Conservation (phyloP, 2,797 vertebrate genomes). For the Pangasius mekongensis region DNA sequence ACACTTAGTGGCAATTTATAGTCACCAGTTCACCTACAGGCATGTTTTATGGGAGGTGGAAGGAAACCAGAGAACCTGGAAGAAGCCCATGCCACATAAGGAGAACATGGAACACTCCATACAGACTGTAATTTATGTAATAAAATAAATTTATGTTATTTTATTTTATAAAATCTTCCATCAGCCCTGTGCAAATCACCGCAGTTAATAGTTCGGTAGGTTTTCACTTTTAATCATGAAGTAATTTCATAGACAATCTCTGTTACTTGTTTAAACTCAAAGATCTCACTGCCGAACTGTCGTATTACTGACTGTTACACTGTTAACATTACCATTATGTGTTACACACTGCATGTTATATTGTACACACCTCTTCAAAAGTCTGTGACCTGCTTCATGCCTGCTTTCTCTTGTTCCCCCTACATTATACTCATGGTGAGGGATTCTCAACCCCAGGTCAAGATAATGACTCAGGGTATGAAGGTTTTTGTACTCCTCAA, state of each 20-base stretch:
- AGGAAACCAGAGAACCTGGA: background rate
- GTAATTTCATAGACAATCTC: slow-evolving; percentile 28
- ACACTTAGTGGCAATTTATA: background rate
- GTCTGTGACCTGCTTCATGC: background rate
- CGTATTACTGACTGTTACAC: background rate
- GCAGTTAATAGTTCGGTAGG: slow-evolving; percentile 28
- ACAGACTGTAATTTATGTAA: background rate
- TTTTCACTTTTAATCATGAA: slow-evolving; percentile 26
- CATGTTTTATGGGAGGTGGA: background rate
- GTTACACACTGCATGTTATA: background rate
- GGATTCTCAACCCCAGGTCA: background rate
- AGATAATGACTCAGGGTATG: background rate
- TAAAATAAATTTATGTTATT: background rate
- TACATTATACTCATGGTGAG: background rate
- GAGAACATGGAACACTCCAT: background rate
- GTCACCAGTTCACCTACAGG: background rate
- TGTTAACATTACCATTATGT: background rate
- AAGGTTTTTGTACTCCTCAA: slow-evolving; percentile 17
- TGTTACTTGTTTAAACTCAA: background rate
- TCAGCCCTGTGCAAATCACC: background rate
- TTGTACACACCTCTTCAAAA: background rate
- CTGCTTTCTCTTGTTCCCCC: background rate
- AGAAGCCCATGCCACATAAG: background rate
- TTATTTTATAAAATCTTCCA: slow-evolving; percentile 37
- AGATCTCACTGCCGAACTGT: background rate